These are phyloP conservation scores for Laticauda colubrina DNA, from an alignment of 2,113 vertebrate species.

Conservation along the genomic window DNA sequence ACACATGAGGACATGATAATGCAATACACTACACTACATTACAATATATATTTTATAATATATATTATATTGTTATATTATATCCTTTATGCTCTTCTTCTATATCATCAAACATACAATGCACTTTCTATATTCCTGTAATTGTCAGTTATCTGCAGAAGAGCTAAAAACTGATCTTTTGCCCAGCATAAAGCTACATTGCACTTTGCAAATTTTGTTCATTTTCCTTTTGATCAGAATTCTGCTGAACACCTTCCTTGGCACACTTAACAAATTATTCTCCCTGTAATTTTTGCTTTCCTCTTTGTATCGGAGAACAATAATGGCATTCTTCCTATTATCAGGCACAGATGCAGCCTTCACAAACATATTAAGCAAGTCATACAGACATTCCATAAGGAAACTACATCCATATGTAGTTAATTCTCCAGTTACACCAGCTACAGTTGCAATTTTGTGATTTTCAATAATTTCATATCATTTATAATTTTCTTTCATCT, in stretches of 20 bases:
- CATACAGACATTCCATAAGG: not conserved
- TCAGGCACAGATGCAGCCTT: not conserved
- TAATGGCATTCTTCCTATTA: not conserved
- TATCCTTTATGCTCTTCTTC: not conserved
- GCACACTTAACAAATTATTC: not conserved
- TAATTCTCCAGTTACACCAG: not conserved
- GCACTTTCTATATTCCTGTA: not conserved
- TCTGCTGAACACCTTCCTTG: not conserved
- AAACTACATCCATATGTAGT: not conserved
- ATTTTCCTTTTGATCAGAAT: not conserved
- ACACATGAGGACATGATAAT: not conserved
- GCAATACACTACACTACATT: not conserved
- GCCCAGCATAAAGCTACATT: not conserved
- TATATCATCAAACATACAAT: not conserved
- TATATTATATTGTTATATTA: no score
- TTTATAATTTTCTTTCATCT: not conserved
- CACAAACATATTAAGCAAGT: not conserved
- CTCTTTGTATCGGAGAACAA: not conserved
- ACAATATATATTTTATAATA: no score
- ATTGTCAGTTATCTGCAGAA: not conserved
- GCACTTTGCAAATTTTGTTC: not conserved
- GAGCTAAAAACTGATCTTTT: not conserved
- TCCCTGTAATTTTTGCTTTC: not conserved
- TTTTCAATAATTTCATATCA: not conserved
- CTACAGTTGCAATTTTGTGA: not conserved